phyloP scores from a whole-genome alignment of 2,888 invertebrate genomes.

The Polydrusus tereticollis region DNA sequence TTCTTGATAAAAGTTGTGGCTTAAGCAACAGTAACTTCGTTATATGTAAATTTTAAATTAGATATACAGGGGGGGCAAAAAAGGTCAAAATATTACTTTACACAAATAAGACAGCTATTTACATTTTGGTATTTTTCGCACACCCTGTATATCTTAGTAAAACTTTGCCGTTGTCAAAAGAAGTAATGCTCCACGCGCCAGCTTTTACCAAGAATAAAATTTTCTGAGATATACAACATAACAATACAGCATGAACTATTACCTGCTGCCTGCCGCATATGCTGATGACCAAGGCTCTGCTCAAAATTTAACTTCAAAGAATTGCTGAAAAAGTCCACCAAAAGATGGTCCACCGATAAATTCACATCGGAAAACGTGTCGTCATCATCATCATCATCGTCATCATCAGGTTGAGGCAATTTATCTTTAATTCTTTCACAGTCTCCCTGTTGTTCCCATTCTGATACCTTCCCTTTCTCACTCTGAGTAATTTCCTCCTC shows the following conservation, averaged over 20 bases:
- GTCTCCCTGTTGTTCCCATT: neutral
- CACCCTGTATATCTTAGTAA: no score
- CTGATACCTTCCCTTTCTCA: conserved; percentile 9
- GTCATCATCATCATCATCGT: neutral
- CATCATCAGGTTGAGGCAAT: neutral
- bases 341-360: conserved; percentile 51
- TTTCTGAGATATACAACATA: no score
- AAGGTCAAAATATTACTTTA: no score
- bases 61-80: no score
- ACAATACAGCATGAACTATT: neutral
- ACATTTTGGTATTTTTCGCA: no score
- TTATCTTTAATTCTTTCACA: neutral
- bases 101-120: no score
- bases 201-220: no score
- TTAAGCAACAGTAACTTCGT: no score
- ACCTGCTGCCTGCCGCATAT: neutral
- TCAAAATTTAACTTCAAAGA: conserved; percentile 20
- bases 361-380: conserved; percentile 3
- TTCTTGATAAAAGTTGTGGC: no score
- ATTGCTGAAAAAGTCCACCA: conserved; percentile 54
- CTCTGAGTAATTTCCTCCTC: neutral
- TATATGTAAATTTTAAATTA: no score
- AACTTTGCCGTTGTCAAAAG: no score
- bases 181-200: no score
- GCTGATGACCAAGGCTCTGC: neutral